These are phyloP conservation scores for Nanger granti DNA, from an alignment of 2,113 vertebrate genomes.

Conservation along the genomic window DNA sequence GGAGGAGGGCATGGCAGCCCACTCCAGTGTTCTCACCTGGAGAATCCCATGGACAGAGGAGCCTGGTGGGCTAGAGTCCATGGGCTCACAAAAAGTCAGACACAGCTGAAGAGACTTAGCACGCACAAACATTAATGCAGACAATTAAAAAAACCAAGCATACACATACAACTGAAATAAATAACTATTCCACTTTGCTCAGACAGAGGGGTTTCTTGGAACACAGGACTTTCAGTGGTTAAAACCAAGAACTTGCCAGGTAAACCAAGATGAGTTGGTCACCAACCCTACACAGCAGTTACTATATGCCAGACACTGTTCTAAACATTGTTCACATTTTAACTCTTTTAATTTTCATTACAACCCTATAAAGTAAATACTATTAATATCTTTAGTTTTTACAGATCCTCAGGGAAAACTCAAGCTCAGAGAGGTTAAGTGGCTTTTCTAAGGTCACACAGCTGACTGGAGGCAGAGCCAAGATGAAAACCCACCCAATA, in stretches of 20 bases:
- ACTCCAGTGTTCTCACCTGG: not conserved
- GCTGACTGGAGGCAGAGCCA: not conserved
- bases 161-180: not conserved
- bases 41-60: not conserved
- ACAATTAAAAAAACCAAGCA: not conserved
- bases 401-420: not conserved
- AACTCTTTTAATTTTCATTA: not conserved
- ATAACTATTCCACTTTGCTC: not conserved
- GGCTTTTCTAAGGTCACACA: slow-evolving; percentile 15
- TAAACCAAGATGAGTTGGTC: not conserved
- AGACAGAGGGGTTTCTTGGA: not conserved
- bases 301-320: not conserved
- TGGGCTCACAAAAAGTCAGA: not conserved
- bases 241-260: not conserved
- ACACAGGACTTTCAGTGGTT: not conserved
- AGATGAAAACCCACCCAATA: not conserved
- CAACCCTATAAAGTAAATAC: not conserved
- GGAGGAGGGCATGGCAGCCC: not conserved
- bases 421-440: slow-evolving; percentile 21
- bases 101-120: not conserved
- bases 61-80: not conserved
- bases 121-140: not conserved
- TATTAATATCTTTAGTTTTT: slow-evolving; percentile 24
- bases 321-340: not conserved
- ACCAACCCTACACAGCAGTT: not conserved